Evolutionary conservation across 2,113 vertebrate genomes (phyloP).

Genomic region (Microcebus jonahi): DNA sequence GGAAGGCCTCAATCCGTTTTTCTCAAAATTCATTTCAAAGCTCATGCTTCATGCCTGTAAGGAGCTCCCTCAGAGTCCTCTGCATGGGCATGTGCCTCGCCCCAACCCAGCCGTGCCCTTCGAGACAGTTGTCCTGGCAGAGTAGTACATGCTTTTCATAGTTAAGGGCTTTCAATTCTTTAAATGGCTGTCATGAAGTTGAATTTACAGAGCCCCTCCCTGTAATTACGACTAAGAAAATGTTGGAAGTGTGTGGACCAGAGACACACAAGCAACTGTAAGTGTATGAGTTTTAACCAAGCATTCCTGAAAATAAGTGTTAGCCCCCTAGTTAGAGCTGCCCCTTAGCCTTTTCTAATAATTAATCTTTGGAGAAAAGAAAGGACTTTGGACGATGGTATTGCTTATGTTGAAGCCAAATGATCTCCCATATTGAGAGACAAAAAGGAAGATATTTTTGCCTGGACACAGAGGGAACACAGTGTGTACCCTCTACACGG

Average conservation of each 20-base stretch:
- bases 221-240: background rate
- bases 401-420: background rate
- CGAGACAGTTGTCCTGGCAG: background rate
- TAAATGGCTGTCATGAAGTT: background rate
- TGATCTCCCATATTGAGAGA: background rate
- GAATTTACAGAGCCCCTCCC: background rate
- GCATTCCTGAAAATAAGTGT: background rate
- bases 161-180: background rate
- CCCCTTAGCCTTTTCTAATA: background rate
- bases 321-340: background rate
- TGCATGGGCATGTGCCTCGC: background rate
- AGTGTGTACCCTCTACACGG: background rate
- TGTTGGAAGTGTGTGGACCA: background rate
- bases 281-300: constrained; percentile 38
- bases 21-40: background rate
- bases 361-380: background rate
- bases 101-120: no score
- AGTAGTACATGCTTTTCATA: background rate
- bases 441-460: background rate
- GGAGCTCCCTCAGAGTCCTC: background rate
- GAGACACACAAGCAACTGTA: background rate
- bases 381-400: background rate
- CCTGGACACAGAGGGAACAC: background rate
- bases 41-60: background rate
- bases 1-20: background rate